Evolutionary conservation across 2,888 invertebrate species (phyloP).

Genomic region (Neoitamus cyanurus): DNA sequence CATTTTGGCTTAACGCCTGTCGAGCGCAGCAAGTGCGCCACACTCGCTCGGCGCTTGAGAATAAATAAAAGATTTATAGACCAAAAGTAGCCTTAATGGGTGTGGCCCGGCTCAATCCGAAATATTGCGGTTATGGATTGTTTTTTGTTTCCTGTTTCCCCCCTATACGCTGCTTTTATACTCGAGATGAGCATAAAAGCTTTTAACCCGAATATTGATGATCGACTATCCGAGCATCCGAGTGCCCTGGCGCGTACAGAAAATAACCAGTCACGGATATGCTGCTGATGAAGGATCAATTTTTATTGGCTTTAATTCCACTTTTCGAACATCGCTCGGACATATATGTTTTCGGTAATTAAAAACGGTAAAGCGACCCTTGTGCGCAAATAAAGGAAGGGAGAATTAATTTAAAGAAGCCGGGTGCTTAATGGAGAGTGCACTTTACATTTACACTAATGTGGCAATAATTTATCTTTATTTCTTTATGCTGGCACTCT

Average conservation of each 20-base stretch:
- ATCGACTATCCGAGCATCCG: neutral
- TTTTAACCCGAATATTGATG: neutral
- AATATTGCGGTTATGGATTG: neutral
- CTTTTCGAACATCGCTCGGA: neutral
- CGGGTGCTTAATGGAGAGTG: neutral
- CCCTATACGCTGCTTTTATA: neutral
- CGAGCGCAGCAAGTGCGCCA: neutral
- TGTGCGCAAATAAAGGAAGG: neutral
- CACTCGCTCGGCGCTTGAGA: neutral
- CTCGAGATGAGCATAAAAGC: neutral
- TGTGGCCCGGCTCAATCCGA: neutral
- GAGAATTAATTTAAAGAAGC: neutral
- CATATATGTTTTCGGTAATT: neutral
- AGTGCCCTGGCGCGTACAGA: neutral
- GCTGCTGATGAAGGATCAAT: constrained; percentile 1
- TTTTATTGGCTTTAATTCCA: neutral
- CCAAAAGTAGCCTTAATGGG: neutral
- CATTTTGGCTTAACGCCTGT: neutral
- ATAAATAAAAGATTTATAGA: neutral
- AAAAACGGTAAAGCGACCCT: neutral
- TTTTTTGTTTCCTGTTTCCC: neutral
- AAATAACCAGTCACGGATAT: neutral
- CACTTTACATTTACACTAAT: no score
- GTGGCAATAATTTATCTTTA: no score
- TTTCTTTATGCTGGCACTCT: no score